phyloP scores from a whole-genome alignment of 1,140 invertebrate species.

The Plectus sambesii region DNA sequence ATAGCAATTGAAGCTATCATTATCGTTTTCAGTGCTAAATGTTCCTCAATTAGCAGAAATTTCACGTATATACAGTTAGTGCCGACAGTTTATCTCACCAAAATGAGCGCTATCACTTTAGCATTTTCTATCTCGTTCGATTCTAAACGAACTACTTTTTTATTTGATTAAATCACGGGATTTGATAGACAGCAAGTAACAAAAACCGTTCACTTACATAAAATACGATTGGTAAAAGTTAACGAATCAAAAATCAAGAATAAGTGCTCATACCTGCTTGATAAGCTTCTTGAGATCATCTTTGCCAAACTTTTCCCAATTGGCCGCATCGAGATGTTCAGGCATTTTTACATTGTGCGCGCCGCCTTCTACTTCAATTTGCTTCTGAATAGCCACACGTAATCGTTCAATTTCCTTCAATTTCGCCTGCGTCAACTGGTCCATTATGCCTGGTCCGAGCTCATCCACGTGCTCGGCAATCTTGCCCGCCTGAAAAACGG shows the following conservation, averaged over 20 bases:
- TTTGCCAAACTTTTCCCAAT: conserved; percentile 85
- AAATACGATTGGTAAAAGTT: conserved; percentile 12
- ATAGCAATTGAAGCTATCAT: no score
- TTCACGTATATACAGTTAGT: no score
- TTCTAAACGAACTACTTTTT: no score
- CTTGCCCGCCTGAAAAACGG: conserved; percentile 34
- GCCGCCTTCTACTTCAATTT: conserved; percentile 39
- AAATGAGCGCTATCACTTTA: no score
- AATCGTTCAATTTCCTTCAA: conserved; percentile 38
- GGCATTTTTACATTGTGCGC: conserved; percentile 53
- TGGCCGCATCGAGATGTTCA: conserved; percentile 71
- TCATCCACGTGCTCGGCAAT: conserved; percentile 45
- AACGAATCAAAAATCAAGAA: neutral
- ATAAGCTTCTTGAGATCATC: conserved; percentile 86
- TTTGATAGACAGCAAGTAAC: conserved; percentile 5
- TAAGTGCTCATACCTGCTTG: conserved; percentile 55
- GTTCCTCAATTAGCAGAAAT: no score
- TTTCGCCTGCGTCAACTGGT: conserved; percentile 40
- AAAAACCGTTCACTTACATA: conserved; percentile 5
- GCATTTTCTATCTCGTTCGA: no score
- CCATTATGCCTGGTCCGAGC: conserved; percentile 30
- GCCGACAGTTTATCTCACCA: no score
- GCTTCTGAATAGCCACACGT: conserved; percentile 34
- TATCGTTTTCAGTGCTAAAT: no score
- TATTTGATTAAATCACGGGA: no score